Evolutionary conservation across 2,797 vertebrate species (phyloP).

Genomic region (Nyctibius grandis): DNA sequence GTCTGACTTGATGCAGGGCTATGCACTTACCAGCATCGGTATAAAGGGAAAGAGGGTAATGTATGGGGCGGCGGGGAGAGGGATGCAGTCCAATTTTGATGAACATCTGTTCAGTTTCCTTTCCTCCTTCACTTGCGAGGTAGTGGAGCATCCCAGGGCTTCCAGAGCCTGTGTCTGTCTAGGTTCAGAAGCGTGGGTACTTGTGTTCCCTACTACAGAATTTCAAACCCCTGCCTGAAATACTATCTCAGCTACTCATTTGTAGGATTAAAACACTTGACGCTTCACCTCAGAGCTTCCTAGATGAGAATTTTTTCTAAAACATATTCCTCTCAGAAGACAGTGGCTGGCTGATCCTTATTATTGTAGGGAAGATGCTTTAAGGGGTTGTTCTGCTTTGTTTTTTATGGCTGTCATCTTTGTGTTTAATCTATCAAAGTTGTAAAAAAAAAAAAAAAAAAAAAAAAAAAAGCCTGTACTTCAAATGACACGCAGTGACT

Average conservation of each 20-base stretch:
- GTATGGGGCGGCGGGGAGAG: rapidly evolving
- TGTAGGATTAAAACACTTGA: background rate
- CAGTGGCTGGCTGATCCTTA: background rate
- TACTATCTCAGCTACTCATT: background rate
- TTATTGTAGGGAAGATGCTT: background rate
- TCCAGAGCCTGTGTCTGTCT: background rate
- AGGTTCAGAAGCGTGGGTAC: background rate
- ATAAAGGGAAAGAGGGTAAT: background rate
- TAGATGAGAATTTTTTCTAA: background rate
- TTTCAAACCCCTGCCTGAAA: background rate
- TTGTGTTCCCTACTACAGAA: background rate
- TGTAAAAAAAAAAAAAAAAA: background rate
- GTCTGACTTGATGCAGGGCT: background rate
- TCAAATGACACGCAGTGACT: background rate
- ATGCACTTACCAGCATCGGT: rapidly evolving
- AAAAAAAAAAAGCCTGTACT: background rate
- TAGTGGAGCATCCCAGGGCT: background rate
- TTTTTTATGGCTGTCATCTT: background rate
- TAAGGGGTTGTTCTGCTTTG: background rate
- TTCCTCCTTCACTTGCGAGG: background rate
- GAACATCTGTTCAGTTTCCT: background rate
- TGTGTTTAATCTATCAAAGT: background rate
- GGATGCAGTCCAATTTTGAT: background rate
- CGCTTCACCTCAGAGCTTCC: background rate
- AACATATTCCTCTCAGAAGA: background rate